Conservation (phyloP, 92 coral and sea anemone genomes). For the Phymanthus crucifer region DNA sequence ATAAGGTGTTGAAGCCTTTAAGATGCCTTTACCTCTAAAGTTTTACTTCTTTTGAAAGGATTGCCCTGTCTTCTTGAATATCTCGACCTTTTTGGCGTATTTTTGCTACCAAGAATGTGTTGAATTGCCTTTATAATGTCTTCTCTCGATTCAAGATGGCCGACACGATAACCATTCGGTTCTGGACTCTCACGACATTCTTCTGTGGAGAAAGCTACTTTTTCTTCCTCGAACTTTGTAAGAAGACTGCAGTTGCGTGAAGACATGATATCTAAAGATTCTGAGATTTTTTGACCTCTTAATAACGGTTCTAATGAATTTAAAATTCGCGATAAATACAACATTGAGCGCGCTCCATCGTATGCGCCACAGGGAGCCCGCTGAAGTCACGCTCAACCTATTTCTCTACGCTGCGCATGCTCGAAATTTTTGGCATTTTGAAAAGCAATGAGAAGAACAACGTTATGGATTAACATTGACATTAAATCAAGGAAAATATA, state of each 20-base stretch:
- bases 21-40: neutral
- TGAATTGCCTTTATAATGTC: conserved; percentile 18
- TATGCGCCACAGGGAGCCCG: neutral
- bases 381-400: neutral
- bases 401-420: neutral
- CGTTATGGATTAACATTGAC: no score
- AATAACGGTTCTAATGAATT: neutral
- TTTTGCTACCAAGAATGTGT: conserved; percentile 13
- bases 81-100: neutral
- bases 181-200: neutral
- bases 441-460: no score
- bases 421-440: no score
- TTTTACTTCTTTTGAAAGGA: neutral
- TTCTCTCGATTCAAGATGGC: conserved; percentile 12
- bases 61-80: neutral
- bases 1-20: no score
- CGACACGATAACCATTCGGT: neutral
- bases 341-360: neutral
- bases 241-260: neutral
- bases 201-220: neutral
- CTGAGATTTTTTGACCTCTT: neutral
- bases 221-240: conserved; percentile 6
- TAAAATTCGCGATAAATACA: neutral
- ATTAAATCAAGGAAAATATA: no score
- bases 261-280: neutral